Conservation (phyloP, 2,113 vertebrate species). For the human (Homo sapiens) region DNA sequence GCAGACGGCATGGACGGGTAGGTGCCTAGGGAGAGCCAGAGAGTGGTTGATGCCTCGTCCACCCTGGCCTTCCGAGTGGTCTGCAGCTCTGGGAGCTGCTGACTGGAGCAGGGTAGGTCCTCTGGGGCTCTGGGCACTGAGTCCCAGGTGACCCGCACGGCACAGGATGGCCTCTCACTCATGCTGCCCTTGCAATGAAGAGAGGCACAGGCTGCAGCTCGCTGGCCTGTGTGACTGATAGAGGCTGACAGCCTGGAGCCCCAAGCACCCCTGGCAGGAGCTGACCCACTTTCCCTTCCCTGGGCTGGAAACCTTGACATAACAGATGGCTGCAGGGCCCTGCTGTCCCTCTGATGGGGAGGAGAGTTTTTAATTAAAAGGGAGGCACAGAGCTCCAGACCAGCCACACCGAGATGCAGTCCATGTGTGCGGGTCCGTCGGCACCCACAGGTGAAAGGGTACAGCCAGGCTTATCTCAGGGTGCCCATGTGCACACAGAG, state of each 20-base stretch:
- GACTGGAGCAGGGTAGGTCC: neutral
- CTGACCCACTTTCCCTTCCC: slow-evolving; percentile 95
- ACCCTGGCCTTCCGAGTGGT: neutral
- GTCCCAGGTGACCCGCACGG: neutral
- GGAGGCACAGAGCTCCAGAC: neutral
- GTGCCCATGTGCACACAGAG: fast-evolving
- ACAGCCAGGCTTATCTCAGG: neutral
- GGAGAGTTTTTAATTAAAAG: neutral
- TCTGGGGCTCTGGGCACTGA: neutral
- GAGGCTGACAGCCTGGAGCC: slow-evolving; percentile 91
- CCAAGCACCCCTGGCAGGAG: slow-evolving; percentile 86
- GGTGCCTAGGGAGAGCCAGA: neutral
- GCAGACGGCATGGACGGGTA: fast-evolving
- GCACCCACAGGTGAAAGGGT: neutral
- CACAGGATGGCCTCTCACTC: neutral
- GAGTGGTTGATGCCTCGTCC: too few species aligned
- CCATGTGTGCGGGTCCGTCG: neutral
- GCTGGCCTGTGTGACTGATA: slow-evolving; percentile 94
- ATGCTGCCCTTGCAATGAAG: neutral
- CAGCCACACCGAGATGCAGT: fast-evolving
- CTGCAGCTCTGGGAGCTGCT: neutral
- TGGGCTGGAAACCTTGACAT: slow-evolving; percentile 88
- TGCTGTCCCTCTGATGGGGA: slow-evolving; percentile 31
- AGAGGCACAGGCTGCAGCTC: slow-evolving; percentile 82
- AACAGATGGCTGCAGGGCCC: slow-evolving; percentile 74